These are phyloP conservation scores for Rhinophrynus dorsalis DNA, from an alignment of 2,797 vertebrate genomes.

Conservation along the genomic window DNA sequence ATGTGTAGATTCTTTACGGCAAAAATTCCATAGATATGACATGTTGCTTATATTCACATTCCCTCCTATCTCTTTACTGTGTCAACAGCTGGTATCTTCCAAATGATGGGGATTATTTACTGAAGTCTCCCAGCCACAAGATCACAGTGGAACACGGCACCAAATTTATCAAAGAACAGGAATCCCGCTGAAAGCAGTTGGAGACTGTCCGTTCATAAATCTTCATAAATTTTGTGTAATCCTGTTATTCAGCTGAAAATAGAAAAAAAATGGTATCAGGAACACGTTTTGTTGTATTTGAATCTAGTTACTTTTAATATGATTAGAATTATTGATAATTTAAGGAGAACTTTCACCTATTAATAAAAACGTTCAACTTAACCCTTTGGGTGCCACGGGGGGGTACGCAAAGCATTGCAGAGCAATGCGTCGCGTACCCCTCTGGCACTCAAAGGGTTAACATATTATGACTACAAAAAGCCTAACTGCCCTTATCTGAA, in stretches of 20 bases:
- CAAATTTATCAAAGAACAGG: constrained; percentile 31
- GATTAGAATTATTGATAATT: no score
- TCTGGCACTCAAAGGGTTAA: no score
- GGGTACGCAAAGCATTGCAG: no score
- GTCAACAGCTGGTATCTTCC: constrained; percentile 24
- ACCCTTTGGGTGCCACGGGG: no score
- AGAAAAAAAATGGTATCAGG: no score
- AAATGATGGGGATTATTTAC: constrained; percentile 22
- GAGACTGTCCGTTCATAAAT: constrained; percentile 15
- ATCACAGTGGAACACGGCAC: not conserved
- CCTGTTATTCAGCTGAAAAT: not conserved
- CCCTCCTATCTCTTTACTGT: constrained; percentile 19
- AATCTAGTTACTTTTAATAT: no score
- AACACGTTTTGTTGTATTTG: no score
- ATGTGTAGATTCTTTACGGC: not conserved
- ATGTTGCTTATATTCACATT: constrained; percentile 13
- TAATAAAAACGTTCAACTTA: no score
- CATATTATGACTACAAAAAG: no score
- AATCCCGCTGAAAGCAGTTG: constrained; percentile 24
- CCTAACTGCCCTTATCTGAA: no score
- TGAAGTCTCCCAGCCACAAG: constrained; percentile 14
- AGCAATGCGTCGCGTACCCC: no score
- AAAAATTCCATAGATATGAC: constrained; percentile 19
- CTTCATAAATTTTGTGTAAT: not conserved
- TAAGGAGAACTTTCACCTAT: no score